Base-by-base conservation (phyloP, 2,888 invertebrate genomes). In the Hemistola chrysoprasaria region DNA sequence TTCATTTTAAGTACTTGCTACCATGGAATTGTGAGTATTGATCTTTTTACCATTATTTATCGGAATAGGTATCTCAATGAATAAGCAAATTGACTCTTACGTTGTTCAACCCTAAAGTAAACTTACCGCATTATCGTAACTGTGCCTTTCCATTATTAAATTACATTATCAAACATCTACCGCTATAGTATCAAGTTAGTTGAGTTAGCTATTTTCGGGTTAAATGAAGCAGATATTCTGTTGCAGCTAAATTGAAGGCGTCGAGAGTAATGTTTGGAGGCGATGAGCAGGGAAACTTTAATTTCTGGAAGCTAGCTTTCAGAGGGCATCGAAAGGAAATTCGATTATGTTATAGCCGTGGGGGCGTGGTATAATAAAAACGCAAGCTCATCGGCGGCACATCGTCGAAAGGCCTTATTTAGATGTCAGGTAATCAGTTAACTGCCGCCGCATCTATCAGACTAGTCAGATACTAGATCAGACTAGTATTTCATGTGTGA, bases 281-380 rank as follows among this genome's bases (percentile, higher is more conserved):
- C 22, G 24, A 46, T 36, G 24, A 45, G 46, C 26, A 40, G 9
- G 23, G 36, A 22, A 40, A 43, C 25, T 34, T 47, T 56, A 62
- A 68, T 65, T 71, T 63, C 61, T 71, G 70, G 53, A 63, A 64
- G 66, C 46, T 56, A 59, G 52, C 62, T 66, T 67, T 58, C 45
- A 53, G 51, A 38, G 42, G 41, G 32, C 56, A 53, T 59, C 41
- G 47, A 60, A 51, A 33, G 78, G 74, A 84, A 81, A 78, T 77
- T 74, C 59, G 65, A 74, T 79, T 61, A 75, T 69, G 65, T 65
- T 56, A 59, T n/a, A n/a, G n/a, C n/a, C n/a, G n/a, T n/a, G n/a
- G n/a, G n/a, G 57, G 53, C 55, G 50, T 50, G 53, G 34, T 47
- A 56, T 48, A 49, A 41, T 45, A 62, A 70, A 72, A 73, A 56